Evolutionary conservation across 1,140 invertebrate species (phyloP).

Genomic region (Drosophila baimaii): DNA sequence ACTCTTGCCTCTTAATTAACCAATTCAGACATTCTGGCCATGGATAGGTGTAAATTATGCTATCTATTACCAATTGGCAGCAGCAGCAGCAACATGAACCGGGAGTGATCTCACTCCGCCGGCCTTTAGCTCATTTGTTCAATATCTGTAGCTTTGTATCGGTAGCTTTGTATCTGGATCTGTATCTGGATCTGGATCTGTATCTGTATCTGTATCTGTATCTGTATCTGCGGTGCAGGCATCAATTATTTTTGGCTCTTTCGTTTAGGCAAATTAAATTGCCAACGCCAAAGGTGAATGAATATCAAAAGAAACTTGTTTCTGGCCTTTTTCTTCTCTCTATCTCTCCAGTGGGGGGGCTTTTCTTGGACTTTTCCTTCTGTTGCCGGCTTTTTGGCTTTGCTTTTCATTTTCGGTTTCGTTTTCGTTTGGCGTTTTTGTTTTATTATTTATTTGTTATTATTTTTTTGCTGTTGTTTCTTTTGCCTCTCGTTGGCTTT

Average conservation of each 20-base stretch:
- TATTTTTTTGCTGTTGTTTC: background rate
- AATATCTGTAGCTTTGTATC: slow-evolving; percentile 4
- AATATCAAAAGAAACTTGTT: slow-evolving; percentile 40
- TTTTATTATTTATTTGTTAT: slow-evolving; percentile 7
- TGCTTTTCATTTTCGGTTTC: slow-evolving; percentile 23
- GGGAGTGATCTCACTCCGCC: slow-evolving; percentile 8
- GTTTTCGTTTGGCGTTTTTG: slow-evolving; percentile 7
- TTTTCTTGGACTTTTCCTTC: slow-evolving; percentile 42
- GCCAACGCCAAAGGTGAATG: slow-evolving; percentile 37
- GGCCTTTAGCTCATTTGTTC: slow-evolving; percentile 16
- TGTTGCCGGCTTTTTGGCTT: slow-evolving; percentile 33
- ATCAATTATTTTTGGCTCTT: slow-evolving; percentile 27
- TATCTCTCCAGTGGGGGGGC: background rate
- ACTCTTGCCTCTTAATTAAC: background rate
- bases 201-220: background rate
- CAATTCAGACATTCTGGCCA: background rate
- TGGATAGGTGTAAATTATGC: background rate
- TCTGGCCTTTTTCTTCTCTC: slow-evolving; percentile 22
- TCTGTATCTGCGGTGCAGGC: slow-evolving; percentile 1
- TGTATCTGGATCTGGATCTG: background rate
- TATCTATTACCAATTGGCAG: slow-evolving; percentile 9
- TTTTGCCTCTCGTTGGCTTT: slow-evolving; percentile 25
- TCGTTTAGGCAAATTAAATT: slow-evolving; percentile 41
- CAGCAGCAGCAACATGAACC: no score
- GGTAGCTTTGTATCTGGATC: background rate